Evolutionary conservation across 2,797 vertebrate genomes (phyloP).

Genomic region (Mus spretus): DNA sequence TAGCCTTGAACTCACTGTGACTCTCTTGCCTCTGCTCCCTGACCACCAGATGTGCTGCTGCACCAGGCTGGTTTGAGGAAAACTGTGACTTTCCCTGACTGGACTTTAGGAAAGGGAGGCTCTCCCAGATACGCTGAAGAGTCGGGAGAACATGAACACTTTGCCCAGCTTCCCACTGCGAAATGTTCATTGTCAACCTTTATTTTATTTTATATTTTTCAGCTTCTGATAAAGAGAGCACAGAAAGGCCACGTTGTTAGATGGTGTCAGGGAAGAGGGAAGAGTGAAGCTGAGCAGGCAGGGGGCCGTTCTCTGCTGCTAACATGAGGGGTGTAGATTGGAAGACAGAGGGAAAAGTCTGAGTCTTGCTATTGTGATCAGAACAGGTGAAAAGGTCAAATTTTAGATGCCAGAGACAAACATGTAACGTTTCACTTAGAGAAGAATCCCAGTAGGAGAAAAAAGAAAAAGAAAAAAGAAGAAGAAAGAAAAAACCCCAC

Average conservation of each 20-base stretch:
- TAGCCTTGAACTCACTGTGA: not conserved
- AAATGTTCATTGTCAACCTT: not conserved
- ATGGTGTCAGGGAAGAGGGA: not conserved
- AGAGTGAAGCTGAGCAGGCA: not conserved
- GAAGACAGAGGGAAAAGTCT: not conserved
- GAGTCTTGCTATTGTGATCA: constrained; percentile 46
- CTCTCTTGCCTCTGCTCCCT: not conserved
- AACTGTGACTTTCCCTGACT: not conserved
- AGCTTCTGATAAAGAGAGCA: constrained; percentile 42
- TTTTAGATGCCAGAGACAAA: constrained; percentile 63
- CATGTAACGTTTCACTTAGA: constrained; percentile 38
- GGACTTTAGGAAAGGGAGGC: not conserved
- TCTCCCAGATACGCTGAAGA: not conserved
- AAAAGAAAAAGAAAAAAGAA: constrained; percentile 22
- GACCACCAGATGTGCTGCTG: not conserved
- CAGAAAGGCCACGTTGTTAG: not conserved
- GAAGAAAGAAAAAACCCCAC: not conserved
- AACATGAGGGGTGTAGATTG: not conserved
- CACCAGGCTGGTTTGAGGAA: not conserved
- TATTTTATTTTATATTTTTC: constrained; percentile 16
- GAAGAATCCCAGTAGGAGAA: constrained; percentile 51
- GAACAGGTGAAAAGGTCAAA: constrained; percentile 66
- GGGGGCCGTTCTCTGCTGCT: constrained; percentile 8
- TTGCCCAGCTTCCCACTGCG: not conserved
- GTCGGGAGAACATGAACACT: not conserved